phyloP scores from a whole-genome alignment of 2,113 vertebrate species.

The Nothocercus julius region DNA sequence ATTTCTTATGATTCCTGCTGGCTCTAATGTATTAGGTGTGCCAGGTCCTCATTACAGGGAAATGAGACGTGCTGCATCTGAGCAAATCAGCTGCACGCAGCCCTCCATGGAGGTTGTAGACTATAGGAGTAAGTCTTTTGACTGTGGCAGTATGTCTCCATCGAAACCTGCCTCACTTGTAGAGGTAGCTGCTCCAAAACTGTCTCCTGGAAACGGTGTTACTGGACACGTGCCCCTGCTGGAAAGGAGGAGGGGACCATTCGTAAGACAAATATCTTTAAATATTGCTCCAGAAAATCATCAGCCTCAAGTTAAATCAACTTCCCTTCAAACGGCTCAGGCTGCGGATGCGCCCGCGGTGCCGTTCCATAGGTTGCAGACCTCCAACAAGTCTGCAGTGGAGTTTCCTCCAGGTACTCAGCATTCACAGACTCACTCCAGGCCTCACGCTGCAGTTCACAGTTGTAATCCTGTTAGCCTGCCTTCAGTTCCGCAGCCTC shows the following conservation, averaged over 20 bases:
- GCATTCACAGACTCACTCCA: slow-evolving; percentile 37
- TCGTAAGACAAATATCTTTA: slow-evolving; percentile 95
- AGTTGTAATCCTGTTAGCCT: slow-evolving; percentile 78
- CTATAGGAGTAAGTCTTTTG: slow-evolving; percentile 95
- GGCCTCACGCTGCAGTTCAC: slow-evolving; percentile 42
- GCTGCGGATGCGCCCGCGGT: slow-evolving; percentile 68
- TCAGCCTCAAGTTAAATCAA: slow-evolving; percentile 73
- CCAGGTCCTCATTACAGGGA: slow-evolving; percentile 81
- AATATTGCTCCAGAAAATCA: slow-evolving; percentile 89
- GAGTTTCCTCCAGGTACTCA: slow-evolving; percentile 67
- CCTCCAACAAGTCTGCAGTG: slow-evolving; percentile 43
- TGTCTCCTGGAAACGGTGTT: slow-evolving; percentile 56
- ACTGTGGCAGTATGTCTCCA: slow-evolving; percentile 86
- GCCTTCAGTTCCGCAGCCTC: slow-evolving; percentile 73
- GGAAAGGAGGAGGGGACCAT: slow-evolving; percentile 92
- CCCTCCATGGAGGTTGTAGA: slow-evolving; percentile 88
- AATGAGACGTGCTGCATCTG: slow-evolving; percentile 93
- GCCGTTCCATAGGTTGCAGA: slow-evolving; percentile 74
- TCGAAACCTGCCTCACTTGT: slow-evolving; percentile 72
- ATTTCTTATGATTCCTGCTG: slow-evolving; percentile 82
- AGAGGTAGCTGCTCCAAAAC: slow-evolving; percentile 73
- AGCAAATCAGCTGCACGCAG: slow-evolving; percentile 90
- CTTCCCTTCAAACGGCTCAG: slow-evolving; percentile 73
- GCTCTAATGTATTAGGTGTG: slow-evolving; percentile 84
- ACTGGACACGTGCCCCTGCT: slow-evolving; percentile 87